Base-by-base conservation (phyloP, 2,888 invertebrate species). In the Aquatica leii region DNA sequence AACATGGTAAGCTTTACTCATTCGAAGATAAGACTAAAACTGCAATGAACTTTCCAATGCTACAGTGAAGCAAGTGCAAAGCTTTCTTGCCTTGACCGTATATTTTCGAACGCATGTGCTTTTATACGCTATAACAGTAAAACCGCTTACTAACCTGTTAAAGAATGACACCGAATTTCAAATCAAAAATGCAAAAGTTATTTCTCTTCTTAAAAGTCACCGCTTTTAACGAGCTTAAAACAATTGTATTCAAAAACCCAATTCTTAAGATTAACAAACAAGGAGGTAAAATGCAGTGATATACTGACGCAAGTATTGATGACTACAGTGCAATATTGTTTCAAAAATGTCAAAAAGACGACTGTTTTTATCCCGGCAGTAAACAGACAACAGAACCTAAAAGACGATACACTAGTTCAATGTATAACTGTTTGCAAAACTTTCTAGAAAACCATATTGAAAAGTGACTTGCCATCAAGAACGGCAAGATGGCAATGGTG, bases 91-190 rank as follows among this genome's bases (percentile, higher is more conserved):
- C 2, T 50, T 79, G 2, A 75, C 76, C 0, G 74, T 74, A 18
- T 77, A 77, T 67, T 80, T 78, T 57, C 41, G 76, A 15, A 78
- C 78, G 48, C 79, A 77, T 62, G 71, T 80, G 11, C 59, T 56
- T 6, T 59, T 64, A n/a, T 79, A 76, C 62, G 67, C 77, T 0
- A 52, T 68, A 2, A 72, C 75, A n/a, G 78, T 78, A 0, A 75
- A 71, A 59, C 77, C 76, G 34, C 59, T 78, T 73, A 74, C 2
- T n/a, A 76, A 80, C 24, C 12, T 74, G 15, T 55, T 73, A 41
- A 72, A 68, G 49, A 69, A 71, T 17, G 68, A 68, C 14, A 17
- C 20, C 64, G n/a, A 6, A 24, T 73, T 71, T 41, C 41, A 35
- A 12, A 69, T 71, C 56, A 61, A 46, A 11, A 55, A 59, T 2